Percentiles rank a stretch among this genome's conserved stretches.
Conservation (phyloP, 2,888 invertebrate genomes). For the Agrilus cyanescens region DNA sequence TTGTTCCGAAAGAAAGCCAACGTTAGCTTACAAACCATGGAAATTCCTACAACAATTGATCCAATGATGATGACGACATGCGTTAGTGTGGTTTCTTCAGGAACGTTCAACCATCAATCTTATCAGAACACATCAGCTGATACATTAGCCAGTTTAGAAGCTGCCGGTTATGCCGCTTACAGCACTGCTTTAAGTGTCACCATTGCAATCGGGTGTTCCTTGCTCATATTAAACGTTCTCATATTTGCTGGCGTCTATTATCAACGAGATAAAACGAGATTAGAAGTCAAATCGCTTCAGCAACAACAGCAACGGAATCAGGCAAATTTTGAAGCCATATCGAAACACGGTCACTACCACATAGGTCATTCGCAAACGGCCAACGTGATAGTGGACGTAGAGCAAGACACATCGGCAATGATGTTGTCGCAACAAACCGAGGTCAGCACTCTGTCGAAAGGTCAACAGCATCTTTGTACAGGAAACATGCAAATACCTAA, state of each 20-base stretch:
- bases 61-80: conserved; percentile 60
- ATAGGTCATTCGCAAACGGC: conserved; percentile 65
- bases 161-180: conserved; percentile 64
- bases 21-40: conserved; percentile 46
- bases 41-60: conserved; percentile 56
- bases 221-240: conserved; percentile 68
- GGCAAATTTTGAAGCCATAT: conserved; percentile 57
- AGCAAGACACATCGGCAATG: conserved; percentile 54
- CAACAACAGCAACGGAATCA: conserved; percentile 62
- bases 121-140: conserved; percentile 58
- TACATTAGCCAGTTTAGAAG: conserved; percentile 67
- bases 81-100: conserved; percentile 44
- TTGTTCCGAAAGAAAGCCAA: conserved; percentile 47
- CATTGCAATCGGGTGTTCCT: conserved; percentile 69
- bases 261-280: conserved; percentile 63
- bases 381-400: conserved; percentile 74
- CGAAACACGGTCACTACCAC: conserved; percentile 70
- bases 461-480: conserved; percentile 42
- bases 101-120: conserved; percentile 40
- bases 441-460: conserved; percentile 41
- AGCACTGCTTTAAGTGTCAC: conserved; percentile 67
- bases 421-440: conserved; percentile 45
- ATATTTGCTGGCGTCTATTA: conserved; percentile 80
- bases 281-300: conserved; percentile 67
- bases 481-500: conserved; percentile 35